A percentile compares a stretch with the other conserved stretches of the same genome.
Evolutionary conservation across 2,113 vertebrate genomes (phyloP).

Genomic region (Anseranas semipalmata): DNA sequence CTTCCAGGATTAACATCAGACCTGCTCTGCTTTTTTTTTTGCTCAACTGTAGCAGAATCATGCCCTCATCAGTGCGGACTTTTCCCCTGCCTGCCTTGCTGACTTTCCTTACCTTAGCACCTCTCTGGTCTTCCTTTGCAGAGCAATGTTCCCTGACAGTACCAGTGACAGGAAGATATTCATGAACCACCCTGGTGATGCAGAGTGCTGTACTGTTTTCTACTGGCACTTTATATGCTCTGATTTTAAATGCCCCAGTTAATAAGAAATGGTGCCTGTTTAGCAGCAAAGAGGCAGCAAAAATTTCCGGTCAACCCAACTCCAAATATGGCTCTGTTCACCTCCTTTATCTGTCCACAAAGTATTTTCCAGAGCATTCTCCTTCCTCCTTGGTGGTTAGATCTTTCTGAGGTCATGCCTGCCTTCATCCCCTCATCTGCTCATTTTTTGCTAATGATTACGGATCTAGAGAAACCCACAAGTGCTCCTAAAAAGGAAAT

Average conservation of each 20-base stretch:
- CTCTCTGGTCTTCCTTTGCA: neutral
- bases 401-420: neutral
- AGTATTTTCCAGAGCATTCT: neutral
- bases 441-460: neutral
- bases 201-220: neutral
- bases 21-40: neutral
- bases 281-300: neutral
- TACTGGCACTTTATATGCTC: neutral
- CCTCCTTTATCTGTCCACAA: neutral
- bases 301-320: neutral
- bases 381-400: neutral
- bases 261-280: neutral
- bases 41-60: neutral
- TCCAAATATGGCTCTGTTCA: neutral
- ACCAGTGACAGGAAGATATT: neutral
- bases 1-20: neutral
- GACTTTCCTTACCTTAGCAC: neutral
- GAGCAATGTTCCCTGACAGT: neutral
- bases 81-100: neutral
- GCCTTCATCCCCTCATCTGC: neutral
- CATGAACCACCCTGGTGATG: neutral
- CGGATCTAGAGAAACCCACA: neutral
- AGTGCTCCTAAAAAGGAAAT: neutral
- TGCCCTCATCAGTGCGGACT: neutral
- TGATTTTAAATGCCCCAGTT: neutral